phyloP scores from a whole-genome alignment of 2,888 invertebrate species.

The Automeris io region DNA sequence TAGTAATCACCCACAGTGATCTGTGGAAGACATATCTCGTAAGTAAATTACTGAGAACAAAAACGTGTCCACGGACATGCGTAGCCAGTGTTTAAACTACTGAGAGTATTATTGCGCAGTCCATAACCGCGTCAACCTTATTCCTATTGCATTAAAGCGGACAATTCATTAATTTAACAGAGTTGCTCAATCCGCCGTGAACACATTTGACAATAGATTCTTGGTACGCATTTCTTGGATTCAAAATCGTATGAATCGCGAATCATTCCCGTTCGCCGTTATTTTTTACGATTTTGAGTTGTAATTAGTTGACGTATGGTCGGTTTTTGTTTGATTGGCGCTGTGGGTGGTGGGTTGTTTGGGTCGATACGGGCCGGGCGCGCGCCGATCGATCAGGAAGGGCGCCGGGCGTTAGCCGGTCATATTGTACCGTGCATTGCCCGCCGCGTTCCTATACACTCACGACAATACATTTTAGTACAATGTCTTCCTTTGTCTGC shows the following conservation, averaged over 20 bases:
- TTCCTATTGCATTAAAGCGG: conserved; percentile 51
- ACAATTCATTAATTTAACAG: conserved; percentile 51
- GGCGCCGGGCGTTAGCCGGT: conserved; percentile 39
- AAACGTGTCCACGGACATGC: conserved; percentile 63
- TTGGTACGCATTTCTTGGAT: conserved; percentile 52
- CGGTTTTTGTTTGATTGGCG: conserved; percentile 40
- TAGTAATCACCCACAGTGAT: conserved; percentile 7
- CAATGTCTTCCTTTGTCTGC: conserved; percentile 29
- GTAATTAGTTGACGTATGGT: conserved; percentile 47
- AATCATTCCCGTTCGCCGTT: conserved; percentile 17
- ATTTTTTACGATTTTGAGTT: conserved; percentile 28
- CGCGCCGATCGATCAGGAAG: conserved; percentile 63
- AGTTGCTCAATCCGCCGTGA: conserved; percentile 28
- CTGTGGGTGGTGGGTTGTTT: conserved; percentile 42
- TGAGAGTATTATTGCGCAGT: conserved; percentile 42
- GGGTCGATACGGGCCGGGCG: conserved; percentile 64
- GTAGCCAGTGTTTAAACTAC: conserved; percentile 51
- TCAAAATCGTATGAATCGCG: conserved; percentile 43
- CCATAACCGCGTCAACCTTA: conserved; percentile 40
- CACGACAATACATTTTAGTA: conserved; percentile 36
- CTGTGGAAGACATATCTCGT: conserved; percentile 9
- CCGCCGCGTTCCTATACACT: conserved; percentile 47
- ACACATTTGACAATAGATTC: conserved; percentile 47
- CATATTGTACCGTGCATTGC: conserved; percentile 35
- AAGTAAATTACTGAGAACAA: conserved; percentile 28